These are phyloP conservation scores for Pocillopora verrucosa DNA, from an alignment of 64 coral and sea anemone genomes.

Conservation along the genomic window DNA sequence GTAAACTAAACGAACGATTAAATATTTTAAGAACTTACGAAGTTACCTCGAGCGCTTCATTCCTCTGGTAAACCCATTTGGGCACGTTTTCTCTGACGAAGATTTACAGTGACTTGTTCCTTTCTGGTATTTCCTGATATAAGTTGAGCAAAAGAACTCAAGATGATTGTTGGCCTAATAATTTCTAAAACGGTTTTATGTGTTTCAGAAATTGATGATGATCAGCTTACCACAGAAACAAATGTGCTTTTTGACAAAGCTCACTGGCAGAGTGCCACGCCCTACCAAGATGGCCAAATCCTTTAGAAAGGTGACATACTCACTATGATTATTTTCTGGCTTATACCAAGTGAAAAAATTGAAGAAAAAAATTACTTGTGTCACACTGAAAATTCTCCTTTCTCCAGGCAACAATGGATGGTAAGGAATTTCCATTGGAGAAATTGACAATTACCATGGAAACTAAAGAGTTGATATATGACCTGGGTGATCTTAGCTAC, in stretches of 20 bases:
- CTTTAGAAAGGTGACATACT: constrained; percentile 4
- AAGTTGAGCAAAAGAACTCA: too few species aligned
- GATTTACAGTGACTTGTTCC: too few species aligned
- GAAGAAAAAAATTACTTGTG: background rate
- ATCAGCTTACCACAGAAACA: constrained; percentile 39
- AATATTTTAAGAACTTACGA: too few species aligned
- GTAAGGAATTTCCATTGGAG: background rate
- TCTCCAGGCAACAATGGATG: background rate
- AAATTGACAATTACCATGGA: constrained; percentile 16
- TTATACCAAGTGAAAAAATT: background rate
- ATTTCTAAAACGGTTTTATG: background rate
- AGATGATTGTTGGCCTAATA: background rate
- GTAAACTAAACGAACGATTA: too few species aligned
- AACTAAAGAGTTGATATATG: background rate
- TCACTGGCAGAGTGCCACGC: constrained; percentile 11
- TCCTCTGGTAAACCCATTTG: too few species aligned
- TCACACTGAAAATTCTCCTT: background rate
- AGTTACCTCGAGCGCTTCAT: too few species aligned
- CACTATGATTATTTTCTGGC: background rate
- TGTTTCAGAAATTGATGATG: constrained; percentile 33
- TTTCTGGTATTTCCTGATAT: too few species aligned
- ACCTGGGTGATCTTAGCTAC: background rate
- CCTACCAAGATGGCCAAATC: background rate
- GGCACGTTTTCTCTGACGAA: too few species aligned
- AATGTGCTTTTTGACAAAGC: constrained; percentile 2